phyloP scores from a whole-genome alignment of 2,888 invertebrate genomes.

The Itoplectis maculator region DNA sequence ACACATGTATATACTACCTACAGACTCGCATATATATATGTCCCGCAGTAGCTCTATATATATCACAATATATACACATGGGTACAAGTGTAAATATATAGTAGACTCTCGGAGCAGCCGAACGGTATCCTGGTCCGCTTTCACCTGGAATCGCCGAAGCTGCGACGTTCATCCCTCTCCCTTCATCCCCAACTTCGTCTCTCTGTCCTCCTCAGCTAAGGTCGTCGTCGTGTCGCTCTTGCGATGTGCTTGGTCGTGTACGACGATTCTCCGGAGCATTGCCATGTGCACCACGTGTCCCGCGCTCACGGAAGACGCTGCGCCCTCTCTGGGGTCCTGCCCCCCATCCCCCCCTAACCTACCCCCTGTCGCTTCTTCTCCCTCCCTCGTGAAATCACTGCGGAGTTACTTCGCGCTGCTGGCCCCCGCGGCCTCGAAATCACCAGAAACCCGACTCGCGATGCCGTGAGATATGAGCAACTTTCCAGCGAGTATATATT shows the following conservation, averaged over 20 bases:
- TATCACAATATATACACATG: slow-evolving; percentile 13
- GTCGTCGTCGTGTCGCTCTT: not conserved
- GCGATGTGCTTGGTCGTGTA: not conserved
- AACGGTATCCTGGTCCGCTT: not conserved
- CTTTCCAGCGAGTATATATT: slow-evolving; percentile 26
- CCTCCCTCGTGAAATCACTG: slow-evolving; percentile 69
- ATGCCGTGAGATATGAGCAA: slow-evolving; percentile 36
- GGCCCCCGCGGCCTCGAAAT: slow-evolving; percentile 23
- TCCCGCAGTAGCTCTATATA: too few relatives aligned
- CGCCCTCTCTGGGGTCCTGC: too few relatives aligned
- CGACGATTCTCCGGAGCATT: slow-evolving; percentile 36
- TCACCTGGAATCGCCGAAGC: too few relatives aligned
- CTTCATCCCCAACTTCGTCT: not conserved
- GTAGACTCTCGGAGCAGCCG: not conserved
- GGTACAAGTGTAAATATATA: not conserved
- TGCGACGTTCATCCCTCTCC: not conserved
- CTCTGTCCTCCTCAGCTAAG: not conserved
- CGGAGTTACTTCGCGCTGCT: slow-evolving; percentile 41
- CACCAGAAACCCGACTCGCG: slow-evolving; percentile 6
- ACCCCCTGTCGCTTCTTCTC: not conserved
- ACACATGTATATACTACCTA: not conserved
- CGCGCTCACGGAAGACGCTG: slow-evolving; percentile 41
- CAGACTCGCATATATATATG: not conserved
- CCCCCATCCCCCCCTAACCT: too few relatives aligned
- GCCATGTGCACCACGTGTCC: slow-evolving; percentile 33